These are phyloP conservation scores for Aporophyla lueneburgensis DNA, from an alignment of 2,888 invertebrate genomes.

Conservation along the genomic window DNA sequence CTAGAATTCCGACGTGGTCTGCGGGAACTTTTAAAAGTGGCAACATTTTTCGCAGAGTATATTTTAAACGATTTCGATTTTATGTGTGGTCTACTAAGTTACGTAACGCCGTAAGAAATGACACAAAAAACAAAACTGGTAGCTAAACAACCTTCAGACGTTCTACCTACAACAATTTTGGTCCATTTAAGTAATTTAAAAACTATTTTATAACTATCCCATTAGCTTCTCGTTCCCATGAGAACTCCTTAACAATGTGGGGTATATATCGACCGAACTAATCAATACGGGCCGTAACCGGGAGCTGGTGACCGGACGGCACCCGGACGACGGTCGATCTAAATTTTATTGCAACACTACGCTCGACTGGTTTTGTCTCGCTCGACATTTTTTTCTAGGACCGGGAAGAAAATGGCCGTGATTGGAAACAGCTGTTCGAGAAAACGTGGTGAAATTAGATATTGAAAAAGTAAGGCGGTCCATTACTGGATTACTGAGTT, in stretches of 20 bases:
- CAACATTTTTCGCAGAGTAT: not conserved
- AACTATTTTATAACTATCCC: conserved; percentile 34
- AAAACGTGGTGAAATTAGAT: conserved; percentile 5
- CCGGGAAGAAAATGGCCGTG: conserved; percentile 10
- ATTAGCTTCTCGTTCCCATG: conserved; percentile 32
- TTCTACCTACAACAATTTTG: conserved; percentile 15
- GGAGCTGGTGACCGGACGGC: conserved; percentile 24
- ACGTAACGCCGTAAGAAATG: not conserved
- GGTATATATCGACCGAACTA: conserved; percentile 17
- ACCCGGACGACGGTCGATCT: conserved; percentile 28
- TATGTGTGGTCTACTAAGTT: too few relatives aligned
- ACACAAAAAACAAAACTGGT: conserved; percentile 3
- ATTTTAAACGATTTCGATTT: not conserved
- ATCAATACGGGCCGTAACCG: conserved; percentile 55
- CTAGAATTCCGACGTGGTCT: too few relatives aligned
- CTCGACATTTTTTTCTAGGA: conserved; percentile 32
- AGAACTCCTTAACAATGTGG: conserved; percentile 40
- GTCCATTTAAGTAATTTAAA: conserved; percentile 38
- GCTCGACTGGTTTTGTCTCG: conserved; percentile 33
- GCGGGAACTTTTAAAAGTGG: not conserved
- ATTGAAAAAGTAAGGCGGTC: not conserved
- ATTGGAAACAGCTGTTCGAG: conserved; percentile 45
- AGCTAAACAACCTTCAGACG: not conserved
- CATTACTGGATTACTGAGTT: conserved; percentile 3
- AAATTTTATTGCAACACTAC: conserved; percentile 58